Percentiles rank a stretch among this genome's conserved stretches.
These are phyloP conservation scores for Mandrillus leucophaeus DNA, from an alignment of 2,113 vertebrate species.

Conservation along the genomic window DNA sequence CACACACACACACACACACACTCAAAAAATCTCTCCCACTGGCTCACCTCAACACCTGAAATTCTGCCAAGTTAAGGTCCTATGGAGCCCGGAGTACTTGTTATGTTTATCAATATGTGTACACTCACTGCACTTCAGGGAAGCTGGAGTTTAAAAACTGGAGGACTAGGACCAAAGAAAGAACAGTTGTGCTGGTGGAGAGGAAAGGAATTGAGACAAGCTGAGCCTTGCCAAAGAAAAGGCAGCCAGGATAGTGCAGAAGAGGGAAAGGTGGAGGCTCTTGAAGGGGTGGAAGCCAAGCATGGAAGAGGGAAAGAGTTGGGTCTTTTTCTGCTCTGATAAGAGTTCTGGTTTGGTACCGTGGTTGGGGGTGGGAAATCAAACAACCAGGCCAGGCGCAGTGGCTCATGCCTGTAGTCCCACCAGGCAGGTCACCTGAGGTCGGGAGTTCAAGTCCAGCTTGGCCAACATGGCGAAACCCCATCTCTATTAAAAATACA, in stretches of 20 bases:
- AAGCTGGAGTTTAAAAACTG: not conserved
- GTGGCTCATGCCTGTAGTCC: too few species aligned
- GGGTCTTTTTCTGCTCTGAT: not conserved
- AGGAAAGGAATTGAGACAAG: not conserved
- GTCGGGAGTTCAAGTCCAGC: too few species aligned
- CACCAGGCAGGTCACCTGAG: too few species aligned
- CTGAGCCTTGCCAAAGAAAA: not conserved
- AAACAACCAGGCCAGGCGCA: not conserved
- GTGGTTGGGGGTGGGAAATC: not conserved
- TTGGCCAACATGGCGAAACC: too few species aligned
- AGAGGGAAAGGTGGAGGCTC: accelerated
- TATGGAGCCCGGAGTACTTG: not conserved
- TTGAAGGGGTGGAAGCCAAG: not conserved
- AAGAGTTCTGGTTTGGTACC: not conserved
- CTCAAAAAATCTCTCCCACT: not conserved
- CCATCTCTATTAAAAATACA: too few species aligned
- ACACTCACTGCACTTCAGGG: not conserved
- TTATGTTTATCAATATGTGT: not conserved
- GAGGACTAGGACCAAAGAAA: not conserved
- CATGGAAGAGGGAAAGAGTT: not conserved
- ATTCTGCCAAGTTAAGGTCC: not conserved
- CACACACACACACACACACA: too few species aligned
- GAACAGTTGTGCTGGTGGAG: not conserved
- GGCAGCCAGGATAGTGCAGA: accelerated
- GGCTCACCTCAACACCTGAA: not conserved